These are phyloP conservation scores for Cordilura impudica DNA, from an alignment of 2,888 invertebrate species.

Conservation along the genomic window DNA sequence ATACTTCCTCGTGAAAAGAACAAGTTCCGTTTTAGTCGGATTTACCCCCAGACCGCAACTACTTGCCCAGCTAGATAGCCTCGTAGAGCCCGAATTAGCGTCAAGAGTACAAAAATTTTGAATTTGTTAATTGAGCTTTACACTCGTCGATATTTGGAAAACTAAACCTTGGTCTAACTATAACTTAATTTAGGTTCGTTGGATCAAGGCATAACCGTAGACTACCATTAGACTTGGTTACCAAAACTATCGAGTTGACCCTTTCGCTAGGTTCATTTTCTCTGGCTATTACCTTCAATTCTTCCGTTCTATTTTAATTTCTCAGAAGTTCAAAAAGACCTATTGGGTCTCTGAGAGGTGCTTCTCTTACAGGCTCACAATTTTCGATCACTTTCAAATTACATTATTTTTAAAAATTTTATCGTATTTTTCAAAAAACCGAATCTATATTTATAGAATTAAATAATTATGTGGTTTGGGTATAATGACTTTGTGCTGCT, in stretches of 20 bases:
- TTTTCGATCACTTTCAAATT: conserved; percentile 3
- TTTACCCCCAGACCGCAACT: too few relatives aligned
- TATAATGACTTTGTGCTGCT: too few relatives aligned
- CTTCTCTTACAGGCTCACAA: conserved; percentile 19
- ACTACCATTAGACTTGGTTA: conserved; percentile 39
- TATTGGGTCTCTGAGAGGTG: conserved; percentile 33
- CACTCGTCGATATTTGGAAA: conserved; percentile 26
- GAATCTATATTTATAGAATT: too few relatives aligned
- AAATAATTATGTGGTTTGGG: too few relatives aligned
- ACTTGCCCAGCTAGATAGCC: too few relatives aligned
- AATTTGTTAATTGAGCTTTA: conserved; percentile 22
- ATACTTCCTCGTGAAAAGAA: too few relatives aligned
- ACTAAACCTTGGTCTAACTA: conserved; percentile 31
- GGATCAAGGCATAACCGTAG: conserved; percentile 45
- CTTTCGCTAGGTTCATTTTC: conserved; percentile 27
- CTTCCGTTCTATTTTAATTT: conserved; percentile 17
- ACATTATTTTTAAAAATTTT: conserved; percentile 33
- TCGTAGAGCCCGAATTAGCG: conserved; percentile 52
- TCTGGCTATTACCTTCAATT: conserved; percentile 5
- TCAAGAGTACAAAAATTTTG: conserved; percentile 31
- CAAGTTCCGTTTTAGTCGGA: too few relatives aligned
- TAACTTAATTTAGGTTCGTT: conserved; percentile 35
- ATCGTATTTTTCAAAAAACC: conserved; percentile 24
- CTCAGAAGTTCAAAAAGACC: background rate
- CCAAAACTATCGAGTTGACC: conserved; percentile 41